Evolutionary conservation across 2,113 vertebrate genomes (phyloP).

Genomic region (Gila orcuttii): DNA sequence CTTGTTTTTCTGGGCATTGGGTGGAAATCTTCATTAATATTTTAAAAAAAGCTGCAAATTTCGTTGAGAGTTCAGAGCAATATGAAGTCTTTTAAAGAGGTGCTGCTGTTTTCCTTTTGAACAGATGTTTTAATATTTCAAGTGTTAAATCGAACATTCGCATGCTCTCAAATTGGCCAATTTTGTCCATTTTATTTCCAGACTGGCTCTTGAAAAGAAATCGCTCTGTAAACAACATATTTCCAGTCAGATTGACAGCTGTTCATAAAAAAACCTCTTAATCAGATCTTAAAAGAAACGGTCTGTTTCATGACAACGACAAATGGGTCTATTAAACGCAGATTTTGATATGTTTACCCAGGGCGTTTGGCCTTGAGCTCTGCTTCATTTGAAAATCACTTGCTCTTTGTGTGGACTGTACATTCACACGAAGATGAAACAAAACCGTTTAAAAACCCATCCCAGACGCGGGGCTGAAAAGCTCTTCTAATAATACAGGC

Average conservation of each 20-base stretch:
- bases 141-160: conserved; percentile 62
- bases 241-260: conserved; percentile 57
- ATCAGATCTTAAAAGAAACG: conserved; percentile 59
- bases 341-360: conserved; percentile 34
- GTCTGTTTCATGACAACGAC: conserved; percentile 61
- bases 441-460: conserved; percentile 13
- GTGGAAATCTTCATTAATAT: conserved; percentile 73
- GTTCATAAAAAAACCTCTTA: conserved; percentile 54
- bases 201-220: conserved; percentile 69
- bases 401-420: background rate
- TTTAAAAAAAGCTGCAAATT: conserved; percentile 77
- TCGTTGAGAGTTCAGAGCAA: conserved; percentile 78
- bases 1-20: conserved; percentile 70
- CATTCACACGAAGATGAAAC: conserved; percentile 13
- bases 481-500: conserved; percentile 3
- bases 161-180: conserved; percentile 63
- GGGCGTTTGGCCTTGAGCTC: conserved; percentile 17
- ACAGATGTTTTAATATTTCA: conserved; percentile 63
- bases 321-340: conserved; percentile 54
- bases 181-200: conserved; percentile 51
- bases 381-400: conserved; percentile 42
- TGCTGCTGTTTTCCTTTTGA: conserved; percentile 62
- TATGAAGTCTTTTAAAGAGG: conserved; percentile 67
- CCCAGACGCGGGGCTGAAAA: background rate
- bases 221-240: conserved; percentile 3